These are phyloP conservation scores for Gisinianus flammeolus DNA, from an alignment of 2,888 invertebrate genomes.

Conservation along the genomic window DNA sequence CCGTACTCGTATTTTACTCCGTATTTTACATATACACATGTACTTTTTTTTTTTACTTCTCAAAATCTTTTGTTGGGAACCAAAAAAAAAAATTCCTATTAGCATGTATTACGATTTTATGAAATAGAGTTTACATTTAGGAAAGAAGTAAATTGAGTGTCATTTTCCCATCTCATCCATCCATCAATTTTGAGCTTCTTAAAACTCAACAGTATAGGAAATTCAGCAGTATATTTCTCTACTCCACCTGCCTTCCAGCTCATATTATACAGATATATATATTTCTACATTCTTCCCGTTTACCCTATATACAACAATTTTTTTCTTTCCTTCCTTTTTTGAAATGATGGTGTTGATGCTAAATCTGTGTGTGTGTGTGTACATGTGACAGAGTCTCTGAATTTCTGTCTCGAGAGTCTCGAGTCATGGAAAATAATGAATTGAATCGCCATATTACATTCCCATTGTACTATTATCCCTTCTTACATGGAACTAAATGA, in stretches of 20 bases:
- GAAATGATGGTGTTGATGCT: background rate
- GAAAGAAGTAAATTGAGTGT: constrained; percentile 30
- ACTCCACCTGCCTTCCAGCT: background rate
- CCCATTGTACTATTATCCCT: background rate
- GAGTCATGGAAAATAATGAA: constrained; percentile 32
- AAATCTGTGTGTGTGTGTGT: too few species aligned
- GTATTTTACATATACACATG: background rate
- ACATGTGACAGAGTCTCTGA: background rate
- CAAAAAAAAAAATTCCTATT: constrained; percentile 17
- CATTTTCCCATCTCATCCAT: constrained; percentile 37
- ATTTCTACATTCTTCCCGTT: background rate
- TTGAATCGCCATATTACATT: background rate
- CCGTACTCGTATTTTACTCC: background rate
- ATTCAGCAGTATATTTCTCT: background rate
- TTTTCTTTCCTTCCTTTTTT: background rate
- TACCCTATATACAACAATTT: background rate
- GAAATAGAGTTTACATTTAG: background rate
- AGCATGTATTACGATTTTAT: constrained; percentile 22
- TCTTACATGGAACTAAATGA: constrained; percentile 8
- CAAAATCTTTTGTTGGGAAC: background rate
- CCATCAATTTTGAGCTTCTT: constrained; percentile 1
- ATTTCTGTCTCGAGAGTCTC: background rate
- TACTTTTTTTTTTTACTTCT: background rate
- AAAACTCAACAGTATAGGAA: background rate
- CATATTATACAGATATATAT: background rate